A percentile compares a stretch with the other conserved stretches of the same genome.
Evolutionary conservation across 2,113 vertebrate species (phyloP).

Genomic region (Macquaria australasica): DNA sequence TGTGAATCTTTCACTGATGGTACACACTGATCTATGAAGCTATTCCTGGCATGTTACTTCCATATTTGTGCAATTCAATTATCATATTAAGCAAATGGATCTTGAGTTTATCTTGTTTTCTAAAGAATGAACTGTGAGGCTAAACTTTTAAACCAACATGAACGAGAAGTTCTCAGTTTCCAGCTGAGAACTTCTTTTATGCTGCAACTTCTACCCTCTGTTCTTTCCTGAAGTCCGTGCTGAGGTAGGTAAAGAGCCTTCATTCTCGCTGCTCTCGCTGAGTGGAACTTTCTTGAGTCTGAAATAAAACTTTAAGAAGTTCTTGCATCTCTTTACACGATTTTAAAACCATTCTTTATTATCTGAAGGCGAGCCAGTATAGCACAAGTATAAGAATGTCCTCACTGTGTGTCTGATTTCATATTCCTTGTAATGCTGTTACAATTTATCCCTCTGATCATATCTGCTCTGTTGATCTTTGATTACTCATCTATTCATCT

Average conservation of each 20-base stretch:
- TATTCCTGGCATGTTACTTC: too few relatives aligned
- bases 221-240: not conserved
- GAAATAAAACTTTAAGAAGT: not conserved
- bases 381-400: not conserved
- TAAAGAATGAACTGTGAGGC: too few relatives aligned
- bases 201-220: too few relatives aligned
- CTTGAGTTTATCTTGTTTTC: too few relatives aligned
- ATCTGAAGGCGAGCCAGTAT: not conserved
- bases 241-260: not conserved
- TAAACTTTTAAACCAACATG: too few relatives aligned
- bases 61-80: too few relatives aligned
- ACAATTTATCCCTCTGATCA: not conserved
- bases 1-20: too few relatives aligned
- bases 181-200: too few relatives aligned
- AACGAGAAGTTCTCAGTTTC: too few relatives aligned
- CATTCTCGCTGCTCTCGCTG: not conserved
- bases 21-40: too few relatives aligned
- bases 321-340: not conserved
- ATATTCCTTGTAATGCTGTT: not conserved
- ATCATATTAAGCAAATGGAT: too few relatives aligned
- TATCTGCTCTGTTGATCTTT: not conserved
- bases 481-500: not conserved
- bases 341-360: not conserved
- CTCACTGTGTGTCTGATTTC: not conserved
- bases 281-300: not conserved